Evolutionary conservation across 2,888 invertebrate species (phyloP).

Genomic region (Cerastis leucographa): DNA sequence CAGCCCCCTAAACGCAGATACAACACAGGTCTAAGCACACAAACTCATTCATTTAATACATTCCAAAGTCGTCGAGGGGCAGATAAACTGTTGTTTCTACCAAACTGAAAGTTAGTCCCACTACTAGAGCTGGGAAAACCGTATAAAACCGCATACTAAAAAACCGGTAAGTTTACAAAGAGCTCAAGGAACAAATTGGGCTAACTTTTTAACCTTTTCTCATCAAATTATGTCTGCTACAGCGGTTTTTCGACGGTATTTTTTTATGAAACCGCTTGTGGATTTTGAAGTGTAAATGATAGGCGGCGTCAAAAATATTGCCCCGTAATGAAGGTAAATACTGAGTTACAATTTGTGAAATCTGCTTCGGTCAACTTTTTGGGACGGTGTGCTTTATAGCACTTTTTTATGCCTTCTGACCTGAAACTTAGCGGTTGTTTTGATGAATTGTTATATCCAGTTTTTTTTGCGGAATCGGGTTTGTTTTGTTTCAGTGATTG

Average conservation of each 20-base stretch:
- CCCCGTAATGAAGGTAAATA: conserved; percentile 65
- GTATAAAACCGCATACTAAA: conserved; percentile 57
- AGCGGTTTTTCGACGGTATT: conserved; percentile 70
- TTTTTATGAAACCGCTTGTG: conserved; percentile 70
- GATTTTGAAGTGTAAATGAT: conserved; percentile 69
- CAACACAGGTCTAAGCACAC: conserved; percentile 25
- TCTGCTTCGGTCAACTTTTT: conserved; percentile 56
- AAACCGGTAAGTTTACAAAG: conserved; percentile 68
- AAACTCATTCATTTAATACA: conserved; percentile 54
- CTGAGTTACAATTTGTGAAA: conserved; percentile 57
- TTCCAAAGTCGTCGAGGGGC: conserved; percentile 48
- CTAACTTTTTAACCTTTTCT: conserved; percentile 78
- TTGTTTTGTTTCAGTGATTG: conserved; percentile 20
- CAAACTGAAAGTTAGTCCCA: conserved; percentile 51
- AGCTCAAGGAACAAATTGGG: conserved; percentile 73
- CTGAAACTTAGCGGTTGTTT: conserved; percentile 22
- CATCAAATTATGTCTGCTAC: conserved; percentile 75
- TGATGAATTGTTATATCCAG: conserved; percentile 16
- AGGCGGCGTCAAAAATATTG: conserved; percentile 59
- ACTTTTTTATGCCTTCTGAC: conserved; percentile 42
- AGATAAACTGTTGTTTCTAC: conserved; percentile 60
- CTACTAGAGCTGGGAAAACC: conserved; percentile 37
- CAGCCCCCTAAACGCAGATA: conserved; percentile 41
- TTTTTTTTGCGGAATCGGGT: neutral
- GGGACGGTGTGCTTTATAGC: conserved; percentile 43